These are phyloP conservation scores for Corythaeola cristata DNA, from an alignment of 2,113 vertebrate genomes.

Conservation along the genomic window DNA sequence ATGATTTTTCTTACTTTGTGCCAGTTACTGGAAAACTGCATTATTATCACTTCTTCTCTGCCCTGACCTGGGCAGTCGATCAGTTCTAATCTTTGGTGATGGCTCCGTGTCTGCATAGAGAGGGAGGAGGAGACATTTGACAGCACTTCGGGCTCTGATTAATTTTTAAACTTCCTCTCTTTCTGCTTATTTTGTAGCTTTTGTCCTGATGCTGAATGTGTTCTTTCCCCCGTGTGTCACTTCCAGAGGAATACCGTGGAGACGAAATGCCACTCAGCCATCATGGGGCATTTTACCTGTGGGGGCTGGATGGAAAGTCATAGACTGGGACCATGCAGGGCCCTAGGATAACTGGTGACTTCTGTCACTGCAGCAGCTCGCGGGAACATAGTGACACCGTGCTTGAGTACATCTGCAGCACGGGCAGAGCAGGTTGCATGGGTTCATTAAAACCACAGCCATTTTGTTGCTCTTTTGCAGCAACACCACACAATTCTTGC, in stretches of 20 bases:
- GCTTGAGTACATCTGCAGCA: background rate
- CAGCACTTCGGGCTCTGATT: conserved; percentile 22
- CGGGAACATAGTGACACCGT: background rate
- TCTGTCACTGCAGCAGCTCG: background rate
- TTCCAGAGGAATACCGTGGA: background rate
- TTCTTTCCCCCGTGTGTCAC: background rate
- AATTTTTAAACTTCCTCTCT: conserved; percentile 65
- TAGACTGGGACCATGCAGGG: background rate
- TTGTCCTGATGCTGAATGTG: background rate
- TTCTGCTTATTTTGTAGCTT: conserved; percentile 42
- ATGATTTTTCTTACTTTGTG: background rate
- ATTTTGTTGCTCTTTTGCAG: background rate
- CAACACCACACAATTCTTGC: background rate
- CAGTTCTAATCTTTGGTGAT: conserved; percentile 14
- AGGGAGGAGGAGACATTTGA: background rate
- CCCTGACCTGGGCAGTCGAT: background rate
- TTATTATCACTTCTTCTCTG: background rate
- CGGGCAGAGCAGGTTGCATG: background rate
- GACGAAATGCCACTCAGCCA: background rate
- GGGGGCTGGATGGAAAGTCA: background rate
- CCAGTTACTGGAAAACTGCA: background rate
- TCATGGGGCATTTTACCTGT: background rate
- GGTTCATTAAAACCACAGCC: background rate
- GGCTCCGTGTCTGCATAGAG: background rate
- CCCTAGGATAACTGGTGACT: background rate